Percentiles rank a stretch among this genome's conserved stretches.
These are phyloP conservation scores for Pipistrellus pipistrellus DNA, from an alignment of 2,797 vertebrate species.

Conservation along the genomic window DNA sequence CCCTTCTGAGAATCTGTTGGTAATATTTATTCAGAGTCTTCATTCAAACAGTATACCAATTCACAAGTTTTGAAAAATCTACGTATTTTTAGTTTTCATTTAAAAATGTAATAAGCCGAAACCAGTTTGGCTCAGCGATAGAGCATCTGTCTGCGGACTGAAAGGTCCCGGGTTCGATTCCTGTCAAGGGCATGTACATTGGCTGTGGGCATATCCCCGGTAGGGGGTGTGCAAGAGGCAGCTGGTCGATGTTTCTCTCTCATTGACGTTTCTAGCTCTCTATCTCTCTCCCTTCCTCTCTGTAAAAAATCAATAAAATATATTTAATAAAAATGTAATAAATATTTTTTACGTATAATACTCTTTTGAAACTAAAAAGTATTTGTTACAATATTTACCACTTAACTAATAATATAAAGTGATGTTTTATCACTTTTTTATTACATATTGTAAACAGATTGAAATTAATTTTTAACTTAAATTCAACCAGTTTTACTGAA, in stretches of 20 bases:
- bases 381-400: neutral
- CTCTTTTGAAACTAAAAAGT: slow-evolving; percentile 8
- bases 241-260: too few species aligned
- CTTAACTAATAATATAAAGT: neutral
- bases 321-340: neutral
- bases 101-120: neutral
- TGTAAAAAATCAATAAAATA: too few species aligned
- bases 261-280: too few species aligned
- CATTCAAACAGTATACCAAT: neutral
- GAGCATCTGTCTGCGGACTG: too few species aligned
- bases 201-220: too few species aligned
- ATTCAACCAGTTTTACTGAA: neutral
- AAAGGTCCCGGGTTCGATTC: too few species aligned
- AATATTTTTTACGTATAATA: neutral
- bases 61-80: slow-evolving; percentile 17
- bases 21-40: neutral
- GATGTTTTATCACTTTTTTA: neutral
- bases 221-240: too few species aligned
- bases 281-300: too few species aligned
- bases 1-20: neutral
- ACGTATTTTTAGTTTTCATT: neutral
- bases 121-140: too few species aligned
- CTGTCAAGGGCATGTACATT: too few species aligned
- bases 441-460: neutral
- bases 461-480: slow-evolving; percentile 47